Base-by-base conservation (phyloP, 2,113 vertebrate species). In the Vulpes ferrilata region DNA sequence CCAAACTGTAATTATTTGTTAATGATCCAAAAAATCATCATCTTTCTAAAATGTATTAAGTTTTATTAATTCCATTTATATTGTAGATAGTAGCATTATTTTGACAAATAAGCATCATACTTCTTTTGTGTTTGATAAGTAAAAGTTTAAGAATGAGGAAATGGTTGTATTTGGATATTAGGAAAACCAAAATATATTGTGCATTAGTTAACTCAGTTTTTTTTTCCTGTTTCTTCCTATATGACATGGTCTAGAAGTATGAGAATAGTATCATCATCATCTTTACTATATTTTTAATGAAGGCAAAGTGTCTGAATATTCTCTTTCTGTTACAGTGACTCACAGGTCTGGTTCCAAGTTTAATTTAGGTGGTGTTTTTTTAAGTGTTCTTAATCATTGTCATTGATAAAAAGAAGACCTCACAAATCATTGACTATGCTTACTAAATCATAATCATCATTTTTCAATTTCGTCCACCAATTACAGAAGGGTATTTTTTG, bases 341-440 rank as follows among this genome's bases (percentile, higher is more conserved):
- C 67, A 71, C 20, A 60, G 32, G 5, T n/a, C 51, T 83, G 17
- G 10, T 67, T 89, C n/a, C 9, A 94, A 95, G 55, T 60, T 96
- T 83, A 84, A 8, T 74, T 80, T 17, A 82, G 10, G 32, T n/a
- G 51, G 27, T 20, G 86, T 43, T 57, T 76, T 43, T 59, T 94
- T 25, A 32, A 85, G 30, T 64, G 27, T 93, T 82, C 55, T 95
- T 90, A 90, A 80, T 81, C 67, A 84, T n/a, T 87, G 67, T 83
- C 87, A 32, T 6, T 92, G 80, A 88, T 94, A 96, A 90, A 97
- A 97, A 91, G 25, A 32, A 96, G 90, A 88, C 32, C 32, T 92
- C 17, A 65, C 43, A 80, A 94, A 90, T 88, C 78, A 53, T 16
- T 85, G 38, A 67, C 53, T 57, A 2, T 78, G 51, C n/a, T 90